phyloP scores from a whole-genome alignment of 2,797 vertebrate genomes.

The Anolis apletophallus region DNA sequence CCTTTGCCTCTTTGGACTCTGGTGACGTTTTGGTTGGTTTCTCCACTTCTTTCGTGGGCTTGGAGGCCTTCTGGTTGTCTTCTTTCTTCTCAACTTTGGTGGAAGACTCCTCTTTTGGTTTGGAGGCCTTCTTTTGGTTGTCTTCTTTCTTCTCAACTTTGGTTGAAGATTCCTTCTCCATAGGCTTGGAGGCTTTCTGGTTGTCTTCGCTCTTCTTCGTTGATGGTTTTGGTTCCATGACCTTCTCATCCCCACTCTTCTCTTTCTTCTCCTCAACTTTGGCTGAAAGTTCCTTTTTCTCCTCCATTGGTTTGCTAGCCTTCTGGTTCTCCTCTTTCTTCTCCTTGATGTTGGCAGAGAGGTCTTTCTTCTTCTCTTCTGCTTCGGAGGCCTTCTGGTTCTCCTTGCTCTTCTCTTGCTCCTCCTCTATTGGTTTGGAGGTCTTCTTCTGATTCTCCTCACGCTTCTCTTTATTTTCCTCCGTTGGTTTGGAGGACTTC shows the following conservation, averaged over 20 bases:
- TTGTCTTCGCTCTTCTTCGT: conserved; percentile 50
- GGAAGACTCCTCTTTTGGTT: too few species aligned
- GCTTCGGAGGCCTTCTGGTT: too few species aligned
- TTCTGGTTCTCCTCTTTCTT: too few species aligned
- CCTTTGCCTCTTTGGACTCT: conserved; percentile 55
- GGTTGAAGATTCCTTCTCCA: conserved; percentile 18
- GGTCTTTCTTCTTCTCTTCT: neutral
- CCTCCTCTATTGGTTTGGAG: too few species aligned
- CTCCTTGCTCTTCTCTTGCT: too few species aligned
- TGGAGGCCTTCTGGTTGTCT: conserved; percentile 2
- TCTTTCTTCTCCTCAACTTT: neutral
- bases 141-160: neutral
- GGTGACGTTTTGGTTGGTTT: conserved; percentile 52
- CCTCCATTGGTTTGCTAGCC: conserved; percentile 28
- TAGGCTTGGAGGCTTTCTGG: neutral
- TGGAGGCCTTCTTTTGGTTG: conserved; percentile 51
- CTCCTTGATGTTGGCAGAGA: neutral
- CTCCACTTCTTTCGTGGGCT: conserved; percentile 59
- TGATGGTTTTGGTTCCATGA: too few species aligned
- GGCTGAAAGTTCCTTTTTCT: neutral
- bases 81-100: too few species aligned
- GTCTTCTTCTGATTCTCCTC: too few species aligned
- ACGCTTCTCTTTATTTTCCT: too few species aligned
- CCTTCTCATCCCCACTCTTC: too few species aligned
- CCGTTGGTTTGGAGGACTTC: conserved; percentile 52